Percentiles rank a stretch among this genome's conserved stretches.
Evolutionary conservation across 2,797 vertebrate genomes (phyloP).

Genomic region (Periparus ater): DNA sequence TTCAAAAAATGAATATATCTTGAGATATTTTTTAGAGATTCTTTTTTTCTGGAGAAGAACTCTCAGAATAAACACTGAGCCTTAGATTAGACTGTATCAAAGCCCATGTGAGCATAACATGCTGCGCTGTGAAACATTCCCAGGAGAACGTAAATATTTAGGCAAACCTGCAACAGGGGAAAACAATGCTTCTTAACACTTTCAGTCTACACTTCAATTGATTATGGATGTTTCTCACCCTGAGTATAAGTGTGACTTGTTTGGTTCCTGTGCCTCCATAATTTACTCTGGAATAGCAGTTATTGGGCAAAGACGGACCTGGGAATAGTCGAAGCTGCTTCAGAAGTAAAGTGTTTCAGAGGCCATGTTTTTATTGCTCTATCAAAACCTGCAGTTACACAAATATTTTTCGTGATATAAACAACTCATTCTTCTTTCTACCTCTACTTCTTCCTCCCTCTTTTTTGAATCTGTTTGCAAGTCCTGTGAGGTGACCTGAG

Average conservation of each 20-base stretch:
- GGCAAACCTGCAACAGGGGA: background rate
- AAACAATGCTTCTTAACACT: background rate
- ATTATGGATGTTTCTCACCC: background rate
- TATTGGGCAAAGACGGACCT: background rate
- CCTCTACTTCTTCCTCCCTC: background rate
- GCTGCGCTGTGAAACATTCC: background rate
- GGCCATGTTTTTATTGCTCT: background rate
- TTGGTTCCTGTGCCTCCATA: background rate
- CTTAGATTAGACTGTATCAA: background rate
- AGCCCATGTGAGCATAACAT: background rate
- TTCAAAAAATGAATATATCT: background rate
- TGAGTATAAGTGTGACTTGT: background rate
- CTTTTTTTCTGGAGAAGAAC: background rate
- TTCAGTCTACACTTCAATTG: background rate
- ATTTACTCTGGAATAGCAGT: background rate
- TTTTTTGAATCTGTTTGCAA: background rate
- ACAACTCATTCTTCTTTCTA: background rate
- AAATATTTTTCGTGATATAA: background rate
- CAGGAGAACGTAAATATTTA: background rate
- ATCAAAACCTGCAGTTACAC: background rate
- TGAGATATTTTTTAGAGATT: background rate
- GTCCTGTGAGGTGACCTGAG: background rate
- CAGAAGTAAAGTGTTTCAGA: background rate
- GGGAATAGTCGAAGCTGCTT: background rate
- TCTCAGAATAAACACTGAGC: background rate